A percentile compares a stretch with the other conserved stretches of the same genome.
These are phyloP conservation scores for Polymixis flavicincta DNA, from an alignment of 2,888 invertebrate species.

Conservation along the genomic window DNA sequence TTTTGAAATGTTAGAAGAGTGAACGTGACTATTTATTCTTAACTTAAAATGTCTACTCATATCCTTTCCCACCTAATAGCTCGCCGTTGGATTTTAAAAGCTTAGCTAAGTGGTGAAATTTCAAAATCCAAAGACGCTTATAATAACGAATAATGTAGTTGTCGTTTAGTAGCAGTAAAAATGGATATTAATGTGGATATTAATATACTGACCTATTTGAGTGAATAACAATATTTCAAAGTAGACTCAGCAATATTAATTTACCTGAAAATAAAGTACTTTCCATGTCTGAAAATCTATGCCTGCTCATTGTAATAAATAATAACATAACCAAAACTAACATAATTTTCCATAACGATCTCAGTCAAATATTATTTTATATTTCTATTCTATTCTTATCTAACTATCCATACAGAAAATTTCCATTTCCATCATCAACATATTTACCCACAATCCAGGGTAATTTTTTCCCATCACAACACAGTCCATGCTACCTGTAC, in stretches of 20 bases:
- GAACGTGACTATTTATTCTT: not conserved
- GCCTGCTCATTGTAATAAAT: not conserved
- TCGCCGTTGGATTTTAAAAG: not conserved
- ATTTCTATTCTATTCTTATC: not conserved
- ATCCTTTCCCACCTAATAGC: not conserved
- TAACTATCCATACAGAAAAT: not conserved
- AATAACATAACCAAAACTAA: too few relatives aligned
- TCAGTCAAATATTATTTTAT: too few relatives aligned
- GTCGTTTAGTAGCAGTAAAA: not conserved
- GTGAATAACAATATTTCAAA: not conserved
- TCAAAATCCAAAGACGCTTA: not conserved
- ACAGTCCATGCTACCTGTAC: slow-evolving; percentile 71
- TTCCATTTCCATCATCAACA: too few relatives aligned
- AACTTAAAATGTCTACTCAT: too few relatives aligned
- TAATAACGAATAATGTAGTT: not conserved
- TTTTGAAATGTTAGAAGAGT: not conserved
- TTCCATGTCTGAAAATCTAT: not conserved
- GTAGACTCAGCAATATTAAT: not conserved
- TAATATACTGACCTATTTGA: not conserved
- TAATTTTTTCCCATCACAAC: slow-evolving; percentile 43
- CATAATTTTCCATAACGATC: not conserved
- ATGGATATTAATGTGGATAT: not conserved
- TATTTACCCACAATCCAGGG: slow-evolving; percentile 48
- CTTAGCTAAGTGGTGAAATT: too few relatives aligned
- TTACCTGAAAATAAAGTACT: not conserved